A percentile compares a stretch with the other conserved stretches of the same genome.
phyloP scores from a whole-genome alignment of 2,888 invertebrate species.

The Sarcophaga subvicina region DNA sequence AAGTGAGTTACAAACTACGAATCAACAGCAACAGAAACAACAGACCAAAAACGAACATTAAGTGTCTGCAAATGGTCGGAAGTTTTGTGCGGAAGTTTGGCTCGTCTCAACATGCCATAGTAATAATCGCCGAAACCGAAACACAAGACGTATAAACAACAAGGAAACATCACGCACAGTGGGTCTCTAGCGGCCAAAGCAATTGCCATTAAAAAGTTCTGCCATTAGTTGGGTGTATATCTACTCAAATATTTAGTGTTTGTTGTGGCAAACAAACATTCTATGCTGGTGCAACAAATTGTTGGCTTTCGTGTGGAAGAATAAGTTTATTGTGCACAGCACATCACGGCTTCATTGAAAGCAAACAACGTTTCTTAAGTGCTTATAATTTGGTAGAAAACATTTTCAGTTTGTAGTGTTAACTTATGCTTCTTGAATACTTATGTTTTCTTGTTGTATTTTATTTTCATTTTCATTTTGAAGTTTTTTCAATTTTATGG shows the following conservation, averaged over 20 bases:
- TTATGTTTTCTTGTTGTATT: background rate
- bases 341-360: conserved; percentile 18
- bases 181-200: background rate
- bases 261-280: background rate
- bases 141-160: conserved; percentile 24
- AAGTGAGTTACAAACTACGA: background rate
- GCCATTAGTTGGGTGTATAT: background rate
- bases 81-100: conserved; percentile 48
- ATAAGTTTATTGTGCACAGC: background rate
- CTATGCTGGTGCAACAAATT: conserved; percentile 19
- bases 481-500: background rate
- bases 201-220: background rate
- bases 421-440: conserved; percentile 11
- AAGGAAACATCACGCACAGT: conserved; percentile 28
- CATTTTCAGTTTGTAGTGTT: conserved; percentile 33
- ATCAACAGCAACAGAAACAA: background rate
- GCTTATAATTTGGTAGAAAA: conserved; percentile 49
- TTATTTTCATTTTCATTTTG: conserved; percentile 1
- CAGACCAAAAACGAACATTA: conserved; percentile 34
- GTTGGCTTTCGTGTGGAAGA: background rate
- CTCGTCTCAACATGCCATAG: conserved; percentile 45
- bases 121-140: conserved; percentile 34
- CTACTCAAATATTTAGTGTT: background rate
- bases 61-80: conserved; percentile 59
- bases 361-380: conserved; percentile 30